A percentile compares a stretch with the other conserved stretches of the same genome.
phyloP scores from a whole-genome alignment of 2,888 invertebrate genomes.

The Sminthurinus aureus region DNA sequence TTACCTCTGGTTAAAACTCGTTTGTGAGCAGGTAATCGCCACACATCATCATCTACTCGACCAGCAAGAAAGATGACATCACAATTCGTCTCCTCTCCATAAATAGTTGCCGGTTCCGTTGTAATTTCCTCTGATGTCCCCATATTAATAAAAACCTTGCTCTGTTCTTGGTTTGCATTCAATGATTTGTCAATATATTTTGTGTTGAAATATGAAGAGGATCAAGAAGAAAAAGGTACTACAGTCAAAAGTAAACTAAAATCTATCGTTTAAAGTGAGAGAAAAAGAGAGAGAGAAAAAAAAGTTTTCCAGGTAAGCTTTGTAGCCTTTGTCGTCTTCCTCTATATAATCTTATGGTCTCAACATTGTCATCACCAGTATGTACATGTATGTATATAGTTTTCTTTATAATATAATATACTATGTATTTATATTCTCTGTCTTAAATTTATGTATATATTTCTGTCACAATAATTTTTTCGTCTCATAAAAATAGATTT shows the following conservation, averaged over 20 bases:
- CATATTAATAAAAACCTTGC: neutral
- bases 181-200: neutral
- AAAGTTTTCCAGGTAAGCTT: neutral
- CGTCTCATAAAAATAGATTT: neutral
- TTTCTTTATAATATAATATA: neutral
- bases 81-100: slow-evolving; percentile 66
- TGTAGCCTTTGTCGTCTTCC: neutral
- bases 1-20: slow-evolving; percentile 69
- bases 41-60: slow-evolving; percentile 68
- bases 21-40: slow-evolving; percentile 75
- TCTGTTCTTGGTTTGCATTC: neutral
- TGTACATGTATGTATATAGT: neutral
- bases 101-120: slow-evolving; percentile 38
- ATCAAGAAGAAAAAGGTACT: too few relatives aligned
- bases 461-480: neutral
- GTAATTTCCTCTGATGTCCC: slow-evolving; percentile 1
- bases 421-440: neutral
- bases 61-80: slow-evolving; percentile 74
- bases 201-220: too few relatives aligned
- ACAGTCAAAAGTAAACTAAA: too few relatives aligned
- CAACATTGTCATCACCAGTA: neutral
- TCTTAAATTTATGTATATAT: neutral
- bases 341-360: neutral
- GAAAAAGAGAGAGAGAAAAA: neutral
- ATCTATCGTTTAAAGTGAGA: too few relatives aligned